Percentiles rank a stretch among this genome's conserved stretches.
Conservation (phyloP, 2,888 invertebrate species). For the Sepioteuthis lessoniana region DNA sequence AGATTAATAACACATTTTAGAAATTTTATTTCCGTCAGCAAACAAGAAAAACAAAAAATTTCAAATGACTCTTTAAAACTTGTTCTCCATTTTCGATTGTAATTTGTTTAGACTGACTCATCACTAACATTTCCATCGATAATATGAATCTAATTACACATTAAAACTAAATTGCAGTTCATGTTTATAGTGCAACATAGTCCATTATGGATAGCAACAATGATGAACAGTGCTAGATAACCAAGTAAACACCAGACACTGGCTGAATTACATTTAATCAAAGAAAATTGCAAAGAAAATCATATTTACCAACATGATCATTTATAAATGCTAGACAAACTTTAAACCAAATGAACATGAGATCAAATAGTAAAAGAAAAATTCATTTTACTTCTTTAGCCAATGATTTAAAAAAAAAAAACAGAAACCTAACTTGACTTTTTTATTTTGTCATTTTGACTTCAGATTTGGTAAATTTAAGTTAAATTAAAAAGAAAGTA, state of each 20-base stretch:
- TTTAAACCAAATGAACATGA: no score
- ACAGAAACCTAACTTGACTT: no score
- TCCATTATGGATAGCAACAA: not conserved
- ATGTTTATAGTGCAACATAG: not conserved
- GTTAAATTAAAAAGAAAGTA: no score
- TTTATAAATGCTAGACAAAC: not conserved
- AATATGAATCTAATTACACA: not conserved
- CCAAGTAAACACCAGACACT: not conserved
- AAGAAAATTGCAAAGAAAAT: not conserved
- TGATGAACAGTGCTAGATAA: not conserved
- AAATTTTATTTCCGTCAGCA: not conserved
- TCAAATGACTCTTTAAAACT: not conserved
- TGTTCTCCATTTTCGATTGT: not conserved
- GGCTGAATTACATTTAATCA: not conserved
- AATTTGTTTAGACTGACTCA: not conserved
- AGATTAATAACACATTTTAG: slow-evolving; percentile 20
- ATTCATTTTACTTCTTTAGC: no score
- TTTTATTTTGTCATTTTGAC: no score
- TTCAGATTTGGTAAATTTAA: no score
- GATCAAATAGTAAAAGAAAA: no score
- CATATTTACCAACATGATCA: not conserved
- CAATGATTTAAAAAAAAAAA: no score
- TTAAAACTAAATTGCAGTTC: not conserved
- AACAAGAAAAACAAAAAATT: not conserved
- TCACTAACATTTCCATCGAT: not conserved